A percentile compares a stretch with the other conserved stretches of the same genome.
These are phyloP conservation scores for Nomada fabriciana DNA, from an alignment of 2,888 invertebrate genomes.

Conservation along the genomic window DNA sequence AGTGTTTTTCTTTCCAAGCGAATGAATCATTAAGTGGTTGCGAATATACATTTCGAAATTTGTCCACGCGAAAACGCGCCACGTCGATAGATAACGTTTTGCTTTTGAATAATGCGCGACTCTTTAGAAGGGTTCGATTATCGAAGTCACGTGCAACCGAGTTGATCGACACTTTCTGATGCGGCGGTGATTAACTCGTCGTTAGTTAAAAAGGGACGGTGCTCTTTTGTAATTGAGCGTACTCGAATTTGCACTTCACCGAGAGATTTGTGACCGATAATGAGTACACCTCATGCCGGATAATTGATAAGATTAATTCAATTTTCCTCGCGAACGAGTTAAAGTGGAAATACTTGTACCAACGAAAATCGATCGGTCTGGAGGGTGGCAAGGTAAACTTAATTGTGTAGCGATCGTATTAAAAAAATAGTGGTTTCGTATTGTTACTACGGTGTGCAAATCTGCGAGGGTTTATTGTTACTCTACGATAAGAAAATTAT, in stretches of 20 bases:
- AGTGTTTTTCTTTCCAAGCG: neutral
- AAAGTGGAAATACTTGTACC: constrained; percentile 14
- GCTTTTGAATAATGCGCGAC: neutral
- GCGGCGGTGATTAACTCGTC: constrained; percentile 5
- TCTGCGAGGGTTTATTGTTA: no score
- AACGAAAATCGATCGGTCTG: neutral
- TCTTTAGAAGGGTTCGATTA: neutral
- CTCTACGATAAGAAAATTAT: no score
- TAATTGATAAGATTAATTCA: constrained; percentile 31
- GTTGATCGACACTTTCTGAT: constrained; percentile 5
- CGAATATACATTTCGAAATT: neutral
- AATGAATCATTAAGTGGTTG: neutral
- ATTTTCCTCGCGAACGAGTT: constrained; percentile 1
- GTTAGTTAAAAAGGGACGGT: constrained; percentile 9
- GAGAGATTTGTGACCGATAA: neutral
- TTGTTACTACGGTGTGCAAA: no score
- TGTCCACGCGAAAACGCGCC: neutral
- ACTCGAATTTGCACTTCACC: constrained; percentile 34
- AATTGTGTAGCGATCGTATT: neutral
- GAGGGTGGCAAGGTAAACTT: neutral
- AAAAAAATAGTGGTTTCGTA: neutral
- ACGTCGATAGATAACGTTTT: neutral
- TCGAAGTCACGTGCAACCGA: neutral
- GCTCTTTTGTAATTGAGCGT: constrained; percentile 26
- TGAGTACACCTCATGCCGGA: neutral